Conservation (phyloP, 1,140 invertebrate species). For the Ostrea edulis region DNA sequence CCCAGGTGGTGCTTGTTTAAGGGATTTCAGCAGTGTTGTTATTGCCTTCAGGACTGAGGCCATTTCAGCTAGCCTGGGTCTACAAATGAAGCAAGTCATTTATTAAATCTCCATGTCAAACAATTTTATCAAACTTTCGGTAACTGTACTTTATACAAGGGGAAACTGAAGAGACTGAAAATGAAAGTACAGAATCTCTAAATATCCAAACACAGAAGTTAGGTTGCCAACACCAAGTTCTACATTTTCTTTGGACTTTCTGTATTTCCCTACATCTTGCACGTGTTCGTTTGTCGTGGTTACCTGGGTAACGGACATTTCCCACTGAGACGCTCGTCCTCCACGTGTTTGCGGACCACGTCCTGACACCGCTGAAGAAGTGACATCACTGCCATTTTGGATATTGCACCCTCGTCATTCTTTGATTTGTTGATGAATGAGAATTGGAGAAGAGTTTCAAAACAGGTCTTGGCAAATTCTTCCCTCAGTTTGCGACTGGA, state of each 20-base stretch:
- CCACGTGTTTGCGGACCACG: conserved; percentile 91
- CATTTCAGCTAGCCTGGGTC: conserved; percentile 96
- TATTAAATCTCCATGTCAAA: not conserved
- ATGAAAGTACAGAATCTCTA: no score
- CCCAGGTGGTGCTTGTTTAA: conserved; percentile 93
- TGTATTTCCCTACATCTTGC: no score
- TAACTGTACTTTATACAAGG: no score
- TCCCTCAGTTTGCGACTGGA: conserved; percentile 91
- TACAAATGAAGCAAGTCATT: conserved; percentile 79
- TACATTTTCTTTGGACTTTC: no score
- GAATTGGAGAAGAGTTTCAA: conserved; percentile 97
- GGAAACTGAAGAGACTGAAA: no score
- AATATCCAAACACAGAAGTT: no score
- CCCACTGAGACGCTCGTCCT: conserved; percentile 92
- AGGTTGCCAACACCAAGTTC: no score
- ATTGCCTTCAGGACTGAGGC: conserved; percentile 98
- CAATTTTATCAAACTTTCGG: no score
- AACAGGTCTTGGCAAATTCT: conserved; percentile 97
- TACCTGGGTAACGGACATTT: conserved; percentile 94
- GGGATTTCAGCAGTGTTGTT: conserved; percentile 92
- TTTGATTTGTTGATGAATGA: conserved; percentile 82
- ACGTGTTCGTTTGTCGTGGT: not conserved
- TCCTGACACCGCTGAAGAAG: conserved; percentile 93
- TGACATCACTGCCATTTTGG: conserved; percentile 93
- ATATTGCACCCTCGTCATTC: conserved; percentile 84